These are phyloP conservation scores for Nymphalis io DNA, from an alignment of 1,140 invertebrate genomes.

Conservation along the genomic window DNA sequence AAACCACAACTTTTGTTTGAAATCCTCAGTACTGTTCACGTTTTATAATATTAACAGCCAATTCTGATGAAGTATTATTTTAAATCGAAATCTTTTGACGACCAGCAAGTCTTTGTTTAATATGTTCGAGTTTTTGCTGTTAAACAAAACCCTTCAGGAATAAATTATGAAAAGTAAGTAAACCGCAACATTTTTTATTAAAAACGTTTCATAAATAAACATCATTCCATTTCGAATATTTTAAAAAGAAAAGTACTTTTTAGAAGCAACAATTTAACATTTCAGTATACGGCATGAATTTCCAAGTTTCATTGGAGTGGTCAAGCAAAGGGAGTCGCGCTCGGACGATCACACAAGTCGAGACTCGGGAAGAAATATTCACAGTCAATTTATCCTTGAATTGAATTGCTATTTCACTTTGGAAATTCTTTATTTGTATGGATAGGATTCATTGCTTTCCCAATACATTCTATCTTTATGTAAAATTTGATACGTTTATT, in stretches of 20 bases:
- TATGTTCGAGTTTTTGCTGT: too few relatives aligned
- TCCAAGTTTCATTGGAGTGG: slow-evolving; percentile 21
- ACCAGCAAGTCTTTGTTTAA: too few relatives aligned
- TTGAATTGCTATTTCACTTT: slow-evolving; percentile 11
- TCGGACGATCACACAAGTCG: slow-evolving; percentile 10
- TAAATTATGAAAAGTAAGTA: too few relatives aligned
- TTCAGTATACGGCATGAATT: slow-evolving; percentile 2
- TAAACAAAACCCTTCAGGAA: too few relatives aligned
- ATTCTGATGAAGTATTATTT: too few relatives aligned
- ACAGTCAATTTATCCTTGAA: slow-evolving; percentile 20
- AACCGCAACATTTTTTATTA: too few relatives aligned
- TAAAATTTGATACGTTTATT: not conserved
- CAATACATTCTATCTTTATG: not conserved
- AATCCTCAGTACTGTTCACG: too few relatives aligned
- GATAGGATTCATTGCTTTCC: slow-evolving; percentile 10
- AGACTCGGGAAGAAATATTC: slow-evolving; percentile 19
- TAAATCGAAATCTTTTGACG: too few relatives aligned
- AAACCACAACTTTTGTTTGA: too few relatives aligned
- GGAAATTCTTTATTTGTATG: slow-evolving; percentile 2
- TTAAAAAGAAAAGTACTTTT: slow-evolving; percentile 1
- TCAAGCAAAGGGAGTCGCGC: slow-evolving; percentile 5
- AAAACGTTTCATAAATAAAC: not conserved
- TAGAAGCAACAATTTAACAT: slow-evolving; percentile 6
- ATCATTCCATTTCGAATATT: slow-evolving; percentile 6
- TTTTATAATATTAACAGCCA: too few relatives aligned